Conservation (phyloP, 2,888 invertebrate genomes). For the Erpobdella octoculata region DNA sequence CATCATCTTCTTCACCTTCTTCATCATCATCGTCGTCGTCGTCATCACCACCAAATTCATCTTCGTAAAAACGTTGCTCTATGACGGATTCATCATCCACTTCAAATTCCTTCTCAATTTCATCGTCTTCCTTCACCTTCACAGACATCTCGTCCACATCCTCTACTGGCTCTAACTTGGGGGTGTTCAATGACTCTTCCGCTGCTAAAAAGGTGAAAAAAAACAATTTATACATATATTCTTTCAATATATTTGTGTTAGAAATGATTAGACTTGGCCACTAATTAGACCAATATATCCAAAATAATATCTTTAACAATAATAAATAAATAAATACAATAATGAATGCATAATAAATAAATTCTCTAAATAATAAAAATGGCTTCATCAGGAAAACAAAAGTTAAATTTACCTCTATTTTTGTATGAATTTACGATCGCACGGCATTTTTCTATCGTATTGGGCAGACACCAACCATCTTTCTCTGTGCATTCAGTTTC, state of each 20-base stretch:
- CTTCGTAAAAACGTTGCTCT: not conserved
- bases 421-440: constrained; percentile 33
- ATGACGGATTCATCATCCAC: not conserved
- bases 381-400: too few species aligned
- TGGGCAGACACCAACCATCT: constrained; percentile 48
- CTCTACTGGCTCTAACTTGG: not conserved
- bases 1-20: constrained; percentile 15
- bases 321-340: too few species aligned
- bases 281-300: not conserved
- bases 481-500: constrained; percentile 45
- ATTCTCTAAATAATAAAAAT: too few species aligned
- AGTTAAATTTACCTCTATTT: constrained; percentile 12
- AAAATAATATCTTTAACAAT: too few species aligned
- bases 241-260: too few species aligned
- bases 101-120: not conserved
- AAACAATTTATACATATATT: too few species aligned
- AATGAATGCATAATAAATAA: too few species aligned
- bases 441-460: constrained; percentile 43
- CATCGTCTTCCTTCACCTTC: not conserved
- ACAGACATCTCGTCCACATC: not conserved
- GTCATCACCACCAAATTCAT: constrained; percentile 6
- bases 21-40: constrained; percentile 15
- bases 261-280: too few species aligned
- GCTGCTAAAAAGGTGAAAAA: not conserved
- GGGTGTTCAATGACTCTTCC: too few species aligned